A percentile compares a stretch with the other conserved stretches of the same genome.
phyloP scores from a whole-genome alignment of 2,888 invertebrate species.

The Tinea pellionella region DNA sequence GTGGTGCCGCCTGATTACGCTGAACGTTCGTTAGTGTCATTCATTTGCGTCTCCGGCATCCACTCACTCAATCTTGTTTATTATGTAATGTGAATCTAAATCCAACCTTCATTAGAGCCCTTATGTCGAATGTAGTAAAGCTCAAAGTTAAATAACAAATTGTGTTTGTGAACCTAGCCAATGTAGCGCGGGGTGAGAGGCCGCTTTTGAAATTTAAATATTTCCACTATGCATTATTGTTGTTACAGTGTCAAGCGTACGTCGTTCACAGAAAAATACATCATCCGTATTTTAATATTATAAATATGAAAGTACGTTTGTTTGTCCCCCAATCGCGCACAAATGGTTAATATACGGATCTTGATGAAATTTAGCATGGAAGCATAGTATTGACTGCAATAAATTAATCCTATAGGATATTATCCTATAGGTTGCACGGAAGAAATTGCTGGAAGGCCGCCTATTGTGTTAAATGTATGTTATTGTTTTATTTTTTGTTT shows the following conservation, averaged over 20 bases:
- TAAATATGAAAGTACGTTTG: too few relatives aligned
- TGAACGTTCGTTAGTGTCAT: constrained; percentile 49
- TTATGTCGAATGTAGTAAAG: background rate
- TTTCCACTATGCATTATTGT: constrained; percentile 44
- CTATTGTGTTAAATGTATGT: too few relatives aligned
- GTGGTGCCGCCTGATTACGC: constrained; percentile 58
- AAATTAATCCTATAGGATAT: too few relatives aligned
- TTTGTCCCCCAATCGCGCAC: too few relatives aligned
- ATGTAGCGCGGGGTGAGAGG: background rate
- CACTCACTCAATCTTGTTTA: constrained; percentile 61
- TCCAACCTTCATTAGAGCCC: background rate
- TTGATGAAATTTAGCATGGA: too few relatives aligned
- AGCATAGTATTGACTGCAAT: too few relatives aligned
- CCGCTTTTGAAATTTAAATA: constrained; percentile 53
- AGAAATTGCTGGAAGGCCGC: too few relatives aligned
- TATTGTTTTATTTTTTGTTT: too few relatives aligned
- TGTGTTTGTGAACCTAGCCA: background rate
- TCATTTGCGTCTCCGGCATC: constrained; percentile 55
- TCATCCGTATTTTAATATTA: too few relatives aligned
- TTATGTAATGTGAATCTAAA: constrained; percentile 36
- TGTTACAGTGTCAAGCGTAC: constrained; percentile 31
- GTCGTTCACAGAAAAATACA: background rate
- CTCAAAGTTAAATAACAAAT: background rate
- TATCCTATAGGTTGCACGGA: too few relatives aligned
- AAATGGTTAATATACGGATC: too few relatives aligned